Base-by-base conservation (phyloP, 1,140 invertebrate species). In the Hylaeus volcanicus region DNA sequence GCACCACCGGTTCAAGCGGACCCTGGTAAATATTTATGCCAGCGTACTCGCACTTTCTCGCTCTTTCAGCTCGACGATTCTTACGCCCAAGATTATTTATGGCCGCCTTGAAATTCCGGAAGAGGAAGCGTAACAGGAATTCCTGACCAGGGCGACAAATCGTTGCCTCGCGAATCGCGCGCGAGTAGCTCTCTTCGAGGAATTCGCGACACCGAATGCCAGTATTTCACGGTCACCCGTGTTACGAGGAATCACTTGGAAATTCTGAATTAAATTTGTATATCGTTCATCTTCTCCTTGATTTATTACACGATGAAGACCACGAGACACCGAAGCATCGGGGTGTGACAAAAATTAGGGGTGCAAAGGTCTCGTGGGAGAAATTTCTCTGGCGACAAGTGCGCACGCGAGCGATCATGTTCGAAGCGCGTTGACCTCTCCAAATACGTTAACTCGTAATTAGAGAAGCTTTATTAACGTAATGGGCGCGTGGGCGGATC, bases 401-500 rank as follows among this genome's bases (percentile, higher is more conserved):
- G 9, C 39, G 9, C 6, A 11, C 39, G 39, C 8, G 43, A 26
- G 1, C 6, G 5, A 43, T n/a, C 5, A 51, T 15, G 41, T 39
- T 41, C 43, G 43, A 5, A 65, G 83, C 60, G 45, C 79, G 68
- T 85, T 85, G 70, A 86, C 82, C 85, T 75, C 79, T 58, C 70
- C 56, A 61, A 81, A 43, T 75, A 77, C 66, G 79, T 68, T 76
- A 53, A 60, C 80, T 75, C 68, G 39, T 86, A 86, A 86, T 86
- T 86, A 86, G 65, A 58, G 69, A 45, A 71, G 80, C 63, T 65
- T 86, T 86, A 86, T 86, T 86, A 85, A 56, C 78, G 71, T 70
- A 82, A 89, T 87, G 73, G 76, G 55, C 43, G 80, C 88, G 86
- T 88, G 83, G 86, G 83, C 72, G 66, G 78, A 39, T 12, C n/a